Evolutionary conservation across 2,113 vertebrate species (phyloP).

Genomic region (Psilopsiagon aurifrons): DNA sequence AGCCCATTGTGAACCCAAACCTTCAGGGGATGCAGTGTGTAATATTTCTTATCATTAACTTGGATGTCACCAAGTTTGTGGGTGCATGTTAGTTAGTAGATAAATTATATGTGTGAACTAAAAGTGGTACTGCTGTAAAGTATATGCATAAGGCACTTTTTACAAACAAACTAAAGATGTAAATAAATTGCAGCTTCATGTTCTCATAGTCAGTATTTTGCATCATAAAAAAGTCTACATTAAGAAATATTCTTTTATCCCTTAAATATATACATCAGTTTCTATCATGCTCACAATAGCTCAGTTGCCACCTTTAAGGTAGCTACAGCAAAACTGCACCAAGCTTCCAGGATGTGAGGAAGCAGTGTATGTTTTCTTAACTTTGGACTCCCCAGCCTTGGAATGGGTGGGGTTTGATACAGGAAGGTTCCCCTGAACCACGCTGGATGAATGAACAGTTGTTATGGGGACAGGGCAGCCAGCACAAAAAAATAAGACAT

Average conservation of each 20-base stretch:
- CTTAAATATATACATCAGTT: not conserved
- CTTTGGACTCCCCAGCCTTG: not conserved
- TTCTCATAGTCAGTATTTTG: not conserved
- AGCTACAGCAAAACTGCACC: not conserved
- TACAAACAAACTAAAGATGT: conserved; percentile 18
- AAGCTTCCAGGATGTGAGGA: not conserved
- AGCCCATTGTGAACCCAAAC: not conserved
- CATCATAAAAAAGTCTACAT: not conserved
- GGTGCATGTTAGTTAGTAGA: not conserved
- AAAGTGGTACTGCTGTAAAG: not conserved
- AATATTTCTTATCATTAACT: not conserved
- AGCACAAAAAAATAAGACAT: not conserved
- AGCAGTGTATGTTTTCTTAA: not conserved
- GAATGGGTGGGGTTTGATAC: not conserved
- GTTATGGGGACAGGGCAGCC: not conserved
- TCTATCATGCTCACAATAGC: not conserved
- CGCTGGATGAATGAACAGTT: not conserved
- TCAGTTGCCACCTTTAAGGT: not conserved
- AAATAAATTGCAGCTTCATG: conserved; percentile 9
- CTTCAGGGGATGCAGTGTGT: not conserved
- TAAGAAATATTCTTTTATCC: not conserved
- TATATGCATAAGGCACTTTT: not conserved
- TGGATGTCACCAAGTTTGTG: not conserved
- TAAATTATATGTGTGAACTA: conserved; percentile 6
- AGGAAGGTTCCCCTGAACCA: not conserved